Percentiles rank a stretch among this genome's conserved stretches.
Evolutionary conservation across 2,888 invertebrate species (phyloP).

Genomic region (Camptogramma bilineatum): DNA sequence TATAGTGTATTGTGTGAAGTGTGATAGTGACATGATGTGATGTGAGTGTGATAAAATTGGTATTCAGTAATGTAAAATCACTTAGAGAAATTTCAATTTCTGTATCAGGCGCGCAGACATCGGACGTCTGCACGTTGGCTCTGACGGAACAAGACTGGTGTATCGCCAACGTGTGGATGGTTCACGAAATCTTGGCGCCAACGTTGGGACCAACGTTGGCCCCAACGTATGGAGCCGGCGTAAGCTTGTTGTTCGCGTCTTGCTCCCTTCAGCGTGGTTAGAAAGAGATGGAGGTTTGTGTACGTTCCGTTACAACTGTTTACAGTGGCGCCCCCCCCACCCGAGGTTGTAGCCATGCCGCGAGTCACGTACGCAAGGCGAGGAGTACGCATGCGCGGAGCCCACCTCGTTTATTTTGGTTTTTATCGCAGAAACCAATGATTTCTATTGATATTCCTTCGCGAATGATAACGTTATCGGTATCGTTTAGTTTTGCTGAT

Average conservation of each 20-base stretch:
- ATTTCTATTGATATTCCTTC: slow-evolving; percentile 86
- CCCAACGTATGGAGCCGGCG: too few species aligned
- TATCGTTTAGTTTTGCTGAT: slow-evolving; percentile 21
- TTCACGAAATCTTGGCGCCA: too few species aligned
- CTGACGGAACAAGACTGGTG: too few species aligned
- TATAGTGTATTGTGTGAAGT: too few species aligned
- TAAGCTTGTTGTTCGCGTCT: slow-evolving; percentile 27
- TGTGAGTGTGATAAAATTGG: too few species aligned
- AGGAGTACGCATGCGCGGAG: slow-evolving; percentile 69
- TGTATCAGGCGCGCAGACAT: too few species aligned
- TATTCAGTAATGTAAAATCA: too few species aligned
- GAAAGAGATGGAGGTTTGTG: slow-evolving; percentile 32
- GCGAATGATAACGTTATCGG: slow-evolving; percentile 66
- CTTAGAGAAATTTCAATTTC: too few species aligned
- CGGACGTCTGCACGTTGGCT: too few species aligned
- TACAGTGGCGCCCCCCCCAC: slow-evolving; percentile 56
- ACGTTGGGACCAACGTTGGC: too few species aligned
- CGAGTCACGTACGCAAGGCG: slow-evolving; percentile 78
- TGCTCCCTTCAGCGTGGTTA: slow-evolving; percentile 20
- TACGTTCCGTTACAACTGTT: slow-evolving; percentile 58
- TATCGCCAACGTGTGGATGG: too few species aligned
- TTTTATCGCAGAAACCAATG: slow-evolving; percentile 63
- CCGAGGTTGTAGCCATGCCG: slow-evolving; percentile 65
- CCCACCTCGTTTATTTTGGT: slow-evolving; percentile 64
- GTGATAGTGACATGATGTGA: too few species aligned